phyloP scores from a whole-genome alignment of 2,888 invertebrate genomes.

The Mamestra brassicae region DNA sequence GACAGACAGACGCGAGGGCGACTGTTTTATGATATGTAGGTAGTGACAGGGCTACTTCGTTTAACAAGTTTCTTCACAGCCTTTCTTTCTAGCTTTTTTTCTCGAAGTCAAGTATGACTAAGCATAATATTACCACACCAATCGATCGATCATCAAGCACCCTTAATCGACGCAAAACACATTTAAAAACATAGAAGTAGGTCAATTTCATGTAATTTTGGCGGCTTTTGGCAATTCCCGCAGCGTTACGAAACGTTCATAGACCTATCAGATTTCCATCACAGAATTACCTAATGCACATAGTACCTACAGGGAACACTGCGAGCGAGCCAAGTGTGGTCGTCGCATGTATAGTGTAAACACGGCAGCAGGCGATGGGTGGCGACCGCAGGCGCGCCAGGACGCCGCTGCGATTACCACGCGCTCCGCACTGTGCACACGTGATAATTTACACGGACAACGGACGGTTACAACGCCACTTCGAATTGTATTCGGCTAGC shows the following conservation, averaged over 20 bases:
- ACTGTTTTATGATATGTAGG: too few species aligned
- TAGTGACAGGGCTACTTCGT: neutral
- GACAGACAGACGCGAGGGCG: too few species aligned
- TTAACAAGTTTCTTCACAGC: neutral
- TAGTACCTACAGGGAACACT: conserved; percentile 25
- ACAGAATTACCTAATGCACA: conserved; percentile 41
- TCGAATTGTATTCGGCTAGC: conserved; percentile 80
- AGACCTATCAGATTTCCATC: conserved; percentile 39
- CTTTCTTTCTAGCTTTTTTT: neutral
- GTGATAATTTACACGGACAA: conserved; percentile 86
- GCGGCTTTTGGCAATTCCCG: conserved; percentile 5
- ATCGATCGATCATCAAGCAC: too few species aligned
- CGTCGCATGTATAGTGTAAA: conserved; percentile 67
- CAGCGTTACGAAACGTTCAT: conserved; percentile 11
- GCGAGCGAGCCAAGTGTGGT: conserved; percentile 61
- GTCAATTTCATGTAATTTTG: neutral
- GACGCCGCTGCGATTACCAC: conserved; percentile 75
- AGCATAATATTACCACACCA: too few species aligned
- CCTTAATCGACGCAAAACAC: neutral
- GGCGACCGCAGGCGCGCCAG: conserved; percentile 76
- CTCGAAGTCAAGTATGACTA: neutral
- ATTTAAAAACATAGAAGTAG: neutral
- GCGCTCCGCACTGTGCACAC: conserved; percentile 69
- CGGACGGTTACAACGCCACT: conserved; percentile 71
- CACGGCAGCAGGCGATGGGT: conserved; percentile 75